These are phyloP conservation scores for Zaprionus lineosus DNA, from an alignment of 2,888 invertebrate genomes.

Conservation along the genomic window DNA sequence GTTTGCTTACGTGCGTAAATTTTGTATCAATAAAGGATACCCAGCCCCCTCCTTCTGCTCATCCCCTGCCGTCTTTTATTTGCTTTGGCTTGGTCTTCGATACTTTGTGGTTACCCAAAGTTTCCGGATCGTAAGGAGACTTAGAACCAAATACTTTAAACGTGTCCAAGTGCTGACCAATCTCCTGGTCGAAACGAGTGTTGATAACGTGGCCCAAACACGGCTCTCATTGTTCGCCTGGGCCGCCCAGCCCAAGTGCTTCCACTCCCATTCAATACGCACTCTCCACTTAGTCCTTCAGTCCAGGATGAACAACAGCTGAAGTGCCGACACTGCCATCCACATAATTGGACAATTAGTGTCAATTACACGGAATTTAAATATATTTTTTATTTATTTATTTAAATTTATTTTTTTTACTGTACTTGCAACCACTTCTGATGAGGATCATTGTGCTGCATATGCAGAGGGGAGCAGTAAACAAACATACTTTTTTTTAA, in stretches of 20 bases:
- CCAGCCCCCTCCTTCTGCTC: too few relatives aligned
- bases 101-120: slow-evolving; percentile 5
- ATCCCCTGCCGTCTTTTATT: slow-evolving; percentile 4
- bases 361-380: slow-evolving; percentile 31
- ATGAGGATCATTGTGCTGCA: too few relatives aligned
- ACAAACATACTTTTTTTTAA: too few relatives aligned
- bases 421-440: too few relatives aligned
- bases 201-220: too few relatives aligned
- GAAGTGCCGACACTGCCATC: slow-evolving; percentile 28
- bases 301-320: slow-evolving; percentile 1
- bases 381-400: slow-evolving; percentile 5
- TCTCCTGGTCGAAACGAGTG: background rate
- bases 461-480: too few relatives aligned
- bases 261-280: background rate
- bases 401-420: too few relatives aligned
- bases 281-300: background rate
- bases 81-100: slow-evolving; percentile 18
- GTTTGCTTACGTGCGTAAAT: slow-evolving; percentile 69
- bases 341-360: slow-evolving; percentile 43
- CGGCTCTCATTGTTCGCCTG: too few relatives aligned
- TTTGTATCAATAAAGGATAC: slow-evolving; percentile 58
- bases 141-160: slow-evolving; percentile 24
- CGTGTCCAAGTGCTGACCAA: slow-evolving; percentile 10
- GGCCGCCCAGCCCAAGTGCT: background rate
- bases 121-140: slow-evolving; percentile 2